Conservation (phyloP, 2,113 vertebrate species). For the Galeopterus variegatus region DNA sequence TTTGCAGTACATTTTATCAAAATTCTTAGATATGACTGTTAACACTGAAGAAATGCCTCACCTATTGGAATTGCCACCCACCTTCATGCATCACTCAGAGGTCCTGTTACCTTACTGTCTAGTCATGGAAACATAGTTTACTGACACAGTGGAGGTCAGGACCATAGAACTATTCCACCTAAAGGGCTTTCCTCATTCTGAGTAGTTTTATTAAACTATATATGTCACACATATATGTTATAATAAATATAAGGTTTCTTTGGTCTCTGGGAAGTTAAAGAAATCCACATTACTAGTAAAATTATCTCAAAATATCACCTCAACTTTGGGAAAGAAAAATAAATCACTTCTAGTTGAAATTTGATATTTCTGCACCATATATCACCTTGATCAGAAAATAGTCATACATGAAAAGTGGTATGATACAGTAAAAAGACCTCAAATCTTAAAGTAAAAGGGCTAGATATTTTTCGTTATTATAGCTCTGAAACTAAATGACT, state of each 20-base stretch:
- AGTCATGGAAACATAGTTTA: background rate
- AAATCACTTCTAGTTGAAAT: conserved; percentile 40
- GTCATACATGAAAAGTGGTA: background rate
- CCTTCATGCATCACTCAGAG: background rate
- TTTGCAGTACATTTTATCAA: background rate
- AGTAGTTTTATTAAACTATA: conserved; percentile 11
- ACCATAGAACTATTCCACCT: background rate
- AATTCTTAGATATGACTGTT: background rate
- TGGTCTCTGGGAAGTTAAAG: background rate
- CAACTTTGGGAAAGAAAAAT: conserved; percentile 44
- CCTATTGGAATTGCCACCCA: background rate
- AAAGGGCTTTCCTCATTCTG: background rate
- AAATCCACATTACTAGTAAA: background rate
- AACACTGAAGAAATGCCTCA: background rate
- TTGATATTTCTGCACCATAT: background rate
- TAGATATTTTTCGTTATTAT: background rate
- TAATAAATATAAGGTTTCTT: background rate
- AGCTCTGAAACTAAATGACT: conserved; percentile 25
- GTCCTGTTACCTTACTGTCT: background rate
- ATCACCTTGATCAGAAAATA: background rate
- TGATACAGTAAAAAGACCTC: background rate
- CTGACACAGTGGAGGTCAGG: background rate
- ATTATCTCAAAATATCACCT: background rate
- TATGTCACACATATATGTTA: background rate
- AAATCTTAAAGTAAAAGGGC: background rate